These are phyloP conservation scores for Drosophila sp. DNA, from an alignment of 1,140 invertebrate species.

Conservation along the genomic window DNA sequence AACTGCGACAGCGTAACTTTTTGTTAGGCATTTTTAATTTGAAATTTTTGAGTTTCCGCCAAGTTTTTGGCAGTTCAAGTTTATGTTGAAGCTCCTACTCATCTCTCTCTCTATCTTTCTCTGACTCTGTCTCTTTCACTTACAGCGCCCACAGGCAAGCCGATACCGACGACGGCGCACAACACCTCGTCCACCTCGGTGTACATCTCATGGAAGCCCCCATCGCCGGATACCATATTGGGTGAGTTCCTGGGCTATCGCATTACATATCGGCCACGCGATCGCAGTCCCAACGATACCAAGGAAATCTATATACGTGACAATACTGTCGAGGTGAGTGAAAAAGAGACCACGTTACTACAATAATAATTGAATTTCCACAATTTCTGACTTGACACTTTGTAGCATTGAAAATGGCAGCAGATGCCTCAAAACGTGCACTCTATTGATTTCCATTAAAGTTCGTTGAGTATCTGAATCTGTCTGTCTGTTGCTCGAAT, in stretches of 20 bases:
- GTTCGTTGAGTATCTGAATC: conserved; percentile 6
- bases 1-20: conserved; percentile 53
- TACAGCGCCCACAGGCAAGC: conserved; percentile 90
- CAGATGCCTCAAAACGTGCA: conserved; percentile 13
- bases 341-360: conserved; percentile 12
- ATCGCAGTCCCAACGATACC: conserved; percentile 86
- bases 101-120: background rate
- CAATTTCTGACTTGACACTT: conserved; percentile 69
- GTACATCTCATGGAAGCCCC: conserved; percentile 90
- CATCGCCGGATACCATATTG: conserved; percentile 88
- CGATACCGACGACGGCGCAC: conserved; percentile 89
- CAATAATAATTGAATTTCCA: conserved; percentile 75
- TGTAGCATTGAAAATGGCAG: conserved; percentile 47
- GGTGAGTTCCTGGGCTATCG: conserved; percentile 92
- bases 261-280: conserved; percentile 88
- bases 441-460: conserved; percentile 34
- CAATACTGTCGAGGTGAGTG: conserved; percentile 87
- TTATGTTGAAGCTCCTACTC: conserved; percentile 23
- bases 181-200: conserved; percentile 90
- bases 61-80: conserved; percentile 61
- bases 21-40: conserved; percentile 75
- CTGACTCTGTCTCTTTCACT: conserved; percentile 20
- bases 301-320: conserved; percentile 90
- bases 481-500: background rate
- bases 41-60: conserved; percentile 71